Evolutionary conservation across 2,113 vertebrate species (phyloP).

Genomic region (Synchiropus splendidus): DNA sequence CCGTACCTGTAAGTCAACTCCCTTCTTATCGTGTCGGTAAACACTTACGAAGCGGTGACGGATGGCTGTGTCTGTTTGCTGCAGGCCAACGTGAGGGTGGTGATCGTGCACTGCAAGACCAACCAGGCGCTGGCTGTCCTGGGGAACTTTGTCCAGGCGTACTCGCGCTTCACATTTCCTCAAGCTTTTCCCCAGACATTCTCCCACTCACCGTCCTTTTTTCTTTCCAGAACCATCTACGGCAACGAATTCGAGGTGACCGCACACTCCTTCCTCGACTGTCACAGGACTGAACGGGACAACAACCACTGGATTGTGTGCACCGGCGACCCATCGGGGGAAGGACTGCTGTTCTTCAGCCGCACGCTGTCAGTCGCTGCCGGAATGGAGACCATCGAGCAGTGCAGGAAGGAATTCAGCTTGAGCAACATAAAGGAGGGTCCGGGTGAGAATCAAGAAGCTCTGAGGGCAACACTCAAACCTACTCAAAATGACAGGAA

Average conservation of each 20-base stretch:
- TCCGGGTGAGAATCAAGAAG: too few species aligned
- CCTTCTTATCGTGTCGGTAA: too few species aligned
- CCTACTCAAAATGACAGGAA: too few species aligned
- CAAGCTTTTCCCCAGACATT: constrained; percentile 21
- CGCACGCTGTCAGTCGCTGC: background rate
- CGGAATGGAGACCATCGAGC: background rate
- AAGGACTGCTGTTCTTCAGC: constrained; percentile 38
- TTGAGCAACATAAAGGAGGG: too few species aligned
- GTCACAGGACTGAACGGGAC: constrained; percentile 74
- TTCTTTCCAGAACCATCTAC: constrained; percentile 69
- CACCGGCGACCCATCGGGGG: constrained; percentile 61
- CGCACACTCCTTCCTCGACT: constrained; percentile 79
- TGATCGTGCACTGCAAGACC: constrained; percentile 78
- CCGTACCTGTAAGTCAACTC: too few species aligned
- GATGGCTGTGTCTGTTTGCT: constrained; percentile 3
- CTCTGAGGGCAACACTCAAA: too few species aligned
- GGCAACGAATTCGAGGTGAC: constrained; percentile 80
- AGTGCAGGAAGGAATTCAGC: too few species aligned
- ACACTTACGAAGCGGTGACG: too few species aligned
- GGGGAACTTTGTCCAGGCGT: constrained; percentile 30
- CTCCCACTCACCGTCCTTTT: background rate
- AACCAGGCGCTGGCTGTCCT: constrained; percentile 77
- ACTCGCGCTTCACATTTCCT: too few species aligned
- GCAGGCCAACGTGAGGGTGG: constrained; percentile 73
- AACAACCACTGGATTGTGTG: constrained; percentile 82